Evolutionary conservation across 2,888 invertebrate genomes (phyloP), one percentile per base, ranked within the genome.

Genomic region (Drosophila pegasa): DNA sequence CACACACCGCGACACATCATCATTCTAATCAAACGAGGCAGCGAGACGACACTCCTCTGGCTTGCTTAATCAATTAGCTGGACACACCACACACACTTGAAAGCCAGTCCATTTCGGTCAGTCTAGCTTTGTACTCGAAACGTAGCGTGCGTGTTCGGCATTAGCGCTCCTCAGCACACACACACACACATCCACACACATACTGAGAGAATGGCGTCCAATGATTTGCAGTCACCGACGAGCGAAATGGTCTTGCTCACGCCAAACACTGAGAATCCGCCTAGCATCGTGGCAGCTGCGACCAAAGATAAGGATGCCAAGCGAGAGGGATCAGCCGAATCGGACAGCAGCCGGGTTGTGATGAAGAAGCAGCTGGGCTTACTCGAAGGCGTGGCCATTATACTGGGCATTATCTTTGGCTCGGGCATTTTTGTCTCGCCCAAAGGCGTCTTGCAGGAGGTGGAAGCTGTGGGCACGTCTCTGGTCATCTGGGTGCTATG

Each of bases 391-490:
- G 96, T 98, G 18, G 97, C 98, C 35, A 97, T 98, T 77, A 98
- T 98, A 89, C 93, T 98, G 68, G 98, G 98, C 61, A 97, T 98
- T 59, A 98, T 98, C 84, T 96, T 98, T 88, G 99, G 99, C 16
- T 98, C 98, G 78, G 97, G 97, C 31, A 99, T 99, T 89, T 99
- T 99, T 91, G 96, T 99, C 76, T 97, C 98, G 0, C 99, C 99
- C 0, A 97, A 97, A 92, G 99, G 98, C 76, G 98, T 99, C 2
- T 94, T 99, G 59, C 93, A 95, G 85, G 96, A 98, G 93, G 97
- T 98, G 12, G 97, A 97, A 31, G 97, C 98, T 5, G 96, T 98
- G 10, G 98, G 98, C 75, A 94, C 97, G 27, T 97, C 98, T 0
- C 92, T 99, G 20, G 92, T 96, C 2, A 95, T 99, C 54, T 99